Evolutionary conservation across 2,888 invertebrate species (phyloP), one percentile per base, ranked within the genome.

Genomic region (Arenicola marina): DNA sequence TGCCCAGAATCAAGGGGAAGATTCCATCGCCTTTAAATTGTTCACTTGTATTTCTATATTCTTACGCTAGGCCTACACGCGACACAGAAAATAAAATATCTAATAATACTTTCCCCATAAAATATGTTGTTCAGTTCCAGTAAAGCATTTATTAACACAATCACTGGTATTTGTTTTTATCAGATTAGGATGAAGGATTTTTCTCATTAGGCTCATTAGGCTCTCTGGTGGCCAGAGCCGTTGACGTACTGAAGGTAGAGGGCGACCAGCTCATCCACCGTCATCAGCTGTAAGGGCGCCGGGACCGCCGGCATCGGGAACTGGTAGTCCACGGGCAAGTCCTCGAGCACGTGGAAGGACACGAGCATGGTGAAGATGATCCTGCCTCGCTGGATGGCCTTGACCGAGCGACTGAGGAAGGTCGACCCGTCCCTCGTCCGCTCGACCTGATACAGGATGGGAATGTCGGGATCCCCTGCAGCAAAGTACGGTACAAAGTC

Each of bases 371-470:
- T 82, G 69, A 83, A 80, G 29, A 85, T 81, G 21, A 79, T 73
- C 28, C 76, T 67, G 1, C 82, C 84, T 51, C 81, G 76, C 67
- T 85, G 85, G 7, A 79, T 73, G 0, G 84, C 84, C 64, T 83
- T 83, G 34, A 85, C 82, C 29, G 76, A 70, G 2, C 84, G 75
- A 51, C 81, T 80, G 46, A 76, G 69, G 68, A 83, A 85, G 31
- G 81, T 82, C 4, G 73, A 69, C 18, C 85, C 84, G 70, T 84
- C 83, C 3, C 84, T 68, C 1, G 80, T 78, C 3, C 80, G 74
- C 58, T 83, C 83, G 31, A 85, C 84, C 63, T 81, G 77, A 68
- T 84, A 85, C 43, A 84, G 65, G 31, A 84, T 79, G 18, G 84
- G 82, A 48, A 73, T 72, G 29, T 76, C 73, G 31, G 44, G 55